phyloP scores from a whole-genome alignment of 2,113 vertebrate species.

The Etia nguti region DNA sequence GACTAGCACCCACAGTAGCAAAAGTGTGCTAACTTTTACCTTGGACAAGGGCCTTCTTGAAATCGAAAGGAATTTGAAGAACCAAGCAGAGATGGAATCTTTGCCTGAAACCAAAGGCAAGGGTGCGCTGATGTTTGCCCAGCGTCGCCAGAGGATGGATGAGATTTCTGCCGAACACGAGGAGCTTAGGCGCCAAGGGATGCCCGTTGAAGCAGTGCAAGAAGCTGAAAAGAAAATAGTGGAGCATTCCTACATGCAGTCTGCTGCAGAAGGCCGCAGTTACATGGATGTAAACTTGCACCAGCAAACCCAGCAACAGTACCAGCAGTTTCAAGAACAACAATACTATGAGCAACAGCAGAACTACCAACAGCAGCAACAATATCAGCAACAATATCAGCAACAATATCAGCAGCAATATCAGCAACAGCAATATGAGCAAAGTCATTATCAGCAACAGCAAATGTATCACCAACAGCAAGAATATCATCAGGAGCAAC shows the following conservation, averaged over 20 bases:
- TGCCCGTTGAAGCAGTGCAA: conserved; percentile 65
- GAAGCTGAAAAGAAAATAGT: conserved; percentile 62
- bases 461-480: conserved; percentile 58
- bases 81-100: conserved; percentile 81
- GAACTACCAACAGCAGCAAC: conserved; percentile 40
- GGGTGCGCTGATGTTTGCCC: conserved; percentile 93
- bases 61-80: conserved; percentile 79
- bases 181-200: conserved; percentile 75
- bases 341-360: conserved; percentile 59
- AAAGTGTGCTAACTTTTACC: conserved; percentile 79
- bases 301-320: conserved; percentile 63
- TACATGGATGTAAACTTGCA: conserved; percentile 77
- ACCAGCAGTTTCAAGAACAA: conserved; percentile 69
- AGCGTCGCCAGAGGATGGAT: conserved; percentile 87
- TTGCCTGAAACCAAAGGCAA: conserved; percentile 91
- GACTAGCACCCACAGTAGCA: conserved; percentile 70
- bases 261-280: conserved; percentile 71
- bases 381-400: conserved; percentile 30
- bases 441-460: conserved; percentile 47
- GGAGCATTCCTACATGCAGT: conserved; percentile 63
- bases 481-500: conserved; percentile 48
- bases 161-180: conserved; percentile 91
- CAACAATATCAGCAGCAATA: conserved; percentile 50
- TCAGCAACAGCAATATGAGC: conserved; percentile 53
- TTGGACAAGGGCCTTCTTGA: conserved; percentile 87